A percentile compares a stretch with the other conserved stretches of the same genome.
phyloP scores from a whole-genome alignment of 2,113 vertebrate species.

The Merops nubicus region DNA sequence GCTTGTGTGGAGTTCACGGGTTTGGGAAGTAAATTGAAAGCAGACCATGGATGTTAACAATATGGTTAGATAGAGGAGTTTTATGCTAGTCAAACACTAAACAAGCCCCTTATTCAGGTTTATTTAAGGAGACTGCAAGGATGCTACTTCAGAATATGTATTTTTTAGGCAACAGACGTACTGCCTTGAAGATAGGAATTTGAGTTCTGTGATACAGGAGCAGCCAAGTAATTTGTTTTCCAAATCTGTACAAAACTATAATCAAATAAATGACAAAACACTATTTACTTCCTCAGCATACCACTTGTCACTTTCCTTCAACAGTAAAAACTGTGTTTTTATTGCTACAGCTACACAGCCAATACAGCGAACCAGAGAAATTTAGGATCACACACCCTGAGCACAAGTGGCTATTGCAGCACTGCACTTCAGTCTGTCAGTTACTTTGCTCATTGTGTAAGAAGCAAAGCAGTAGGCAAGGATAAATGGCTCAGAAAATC shows the following conservation, averaged over 20 bases:
- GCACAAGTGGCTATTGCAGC: neutral
- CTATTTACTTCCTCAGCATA: neutral
- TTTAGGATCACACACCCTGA: neutral
- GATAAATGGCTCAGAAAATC: neutral
- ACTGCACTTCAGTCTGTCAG: neutral
- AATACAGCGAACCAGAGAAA: neutral
- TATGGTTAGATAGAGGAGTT: constrained; percentile 2
- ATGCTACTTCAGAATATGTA: neutral
- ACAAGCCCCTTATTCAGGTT: neutral
- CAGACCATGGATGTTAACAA: constrained; percentile 17
- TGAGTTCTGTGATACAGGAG: neutral
- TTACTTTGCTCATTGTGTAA: neutral
- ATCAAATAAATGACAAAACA: neutral
- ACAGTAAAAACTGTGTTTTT: neutral
- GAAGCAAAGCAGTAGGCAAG: neutral
- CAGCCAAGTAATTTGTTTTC: neutral
- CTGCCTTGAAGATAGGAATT: neutral
- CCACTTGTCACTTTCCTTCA: neutral
- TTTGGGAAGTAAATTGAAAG: constrained; percentile 51
- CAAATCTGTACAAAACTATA: neutral
- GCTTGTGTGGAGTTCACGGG: neutral
- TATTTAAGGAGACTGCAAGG: neutral
- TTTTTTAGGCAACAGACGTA: neutral
- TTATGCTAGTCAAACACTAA: neutral
- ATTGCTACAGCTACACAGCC: neutral